Percentiles rank a stretch among this genome's conserved stretches.
These are phyloP conservation scores for Calephelis nemesis DNA, from an alignment of 1,140 invertebrate genomes.

Conservation along the genomic window DNA sequence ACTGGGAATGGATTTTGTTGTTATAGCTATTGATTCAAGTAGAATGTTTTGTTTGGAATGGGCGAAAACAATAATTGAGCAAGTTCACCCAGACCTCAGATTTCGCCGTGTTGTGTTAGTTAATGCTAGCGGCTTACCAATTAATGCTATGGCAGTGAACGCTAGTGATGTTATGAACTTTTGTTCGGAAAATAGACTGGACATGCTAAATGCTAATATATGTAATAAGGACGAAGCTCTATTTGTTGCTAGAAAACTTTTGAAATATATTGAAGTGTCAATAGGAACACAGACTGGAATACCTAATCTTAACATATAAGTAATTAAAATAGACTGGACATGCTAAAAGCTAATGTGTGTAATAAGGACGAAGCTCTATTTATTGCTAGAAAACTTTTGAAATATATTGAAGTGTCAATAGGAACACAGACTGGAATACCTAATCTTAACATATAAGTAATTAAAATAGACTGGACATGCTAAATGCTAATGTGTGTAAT, in stretches of 20 bases:
- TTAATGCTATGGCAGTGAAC: constrained; percentile 58
- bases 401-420: constrained; percentile 62
- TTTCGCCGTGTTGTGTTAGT: constrained; percentile 57
- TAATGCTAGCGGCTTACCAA: constrained; percentile 56
- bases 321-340: constrained; percentile 52
- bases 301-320: constrained; percentile 64
- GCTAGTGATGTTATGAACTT: constrained; percentile 59
- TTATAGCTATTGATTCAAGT: constrained; percentile 64
- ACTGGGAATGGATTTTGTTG: constrained; percentile 61
- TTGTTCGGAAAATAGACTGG: constrained; percentile 53
- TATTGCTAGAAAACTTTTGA: constrained; percentile 55
- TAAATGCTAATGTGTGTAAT: constrained; percentile 59
- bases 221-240: constrained; percentile 46
- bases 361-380: constrained; percentile 46
- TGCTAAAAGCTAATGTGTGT: constrained; percentile 60
- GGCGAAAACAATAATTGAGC: constrained; percentile 50
- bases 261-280: constrained; percentile 65
- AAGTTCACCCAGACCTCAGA: constrained; percentile 63
- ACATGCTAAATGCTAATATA: constrained; percentile 63
- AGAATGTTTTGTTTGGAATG: constrained; percentile 63
- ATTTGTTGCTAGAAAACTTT: constrained; percentile 50
- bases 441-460: constrained; percentile 59
- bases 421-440: constrained; percentile 67
- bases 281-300: constrained; percentile 64
- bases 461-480: constrained; percentile 57